These are phyloP conservation scores for Myathropa florea DNA, from an alignment of 2,888 invertebrate species.

Conservation along the genomic window DNA sequence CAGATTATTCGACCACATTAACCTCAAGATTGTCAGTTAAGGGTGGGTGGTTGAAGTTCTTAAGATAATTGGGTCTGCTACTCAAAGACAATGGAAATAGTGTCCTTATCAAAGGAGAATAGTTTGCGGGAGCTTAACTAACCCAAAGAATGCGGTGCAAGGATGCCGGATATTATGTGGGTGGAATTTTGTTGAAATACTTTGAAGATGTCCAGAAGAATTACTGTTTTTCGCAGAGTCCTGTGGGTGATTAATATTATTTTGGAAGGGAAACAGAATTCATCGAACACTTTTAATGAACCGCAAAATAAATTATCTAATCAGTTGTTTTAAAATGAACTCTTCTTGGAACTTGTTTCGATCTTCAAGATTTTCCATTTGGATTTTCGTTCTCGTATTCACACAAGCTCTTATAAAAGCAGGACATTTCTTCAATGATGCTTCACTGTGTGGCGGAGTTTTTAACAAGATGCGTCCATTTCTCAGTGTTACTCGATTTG, in stretches of 20 bases:
- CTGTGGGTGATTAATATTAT: conserved; percentile 18
- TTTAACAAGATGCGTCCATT: too few relatives aligned
- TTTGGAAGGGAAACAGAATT: conserved; percentile 2
- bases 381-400: too few relatives aligned
- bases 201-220: conserved; percentile 47
- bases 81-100: conserved; percentile 20
- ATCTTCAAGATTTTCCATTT: too few relatives aligned
- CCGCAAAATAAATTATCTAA: background rate
- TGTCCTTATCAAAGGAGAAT: conserved; percentile 52
- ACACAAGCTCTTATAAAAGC: too few relatives aligned
- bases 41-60: conserved; percentile 30
- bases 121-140: conserved; percentile 62
- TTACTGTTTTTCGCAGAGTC: background rate
- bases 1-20: conserved; percentile 46
- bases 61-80: conserved; percentile 53
- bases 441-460: too few relatives aligned
- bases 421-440: too few relatives aligned
- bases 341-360: too few relatives aligned
- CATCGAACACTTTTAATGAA: background rate
- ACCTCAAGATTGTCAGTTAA: background rate
- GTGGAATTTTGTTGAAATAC: conserved; percentile 12
- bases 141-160: conserved; percentile 53
- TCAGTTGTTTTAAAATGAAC: too few relatives aligned
- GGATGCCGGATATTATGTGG: background rate
- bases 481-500: too few relatives aligned